Base-by-base conservation (phyloP, 2,888 invertebrate genomes). In the Anagyrus pseudococci region DNA sequence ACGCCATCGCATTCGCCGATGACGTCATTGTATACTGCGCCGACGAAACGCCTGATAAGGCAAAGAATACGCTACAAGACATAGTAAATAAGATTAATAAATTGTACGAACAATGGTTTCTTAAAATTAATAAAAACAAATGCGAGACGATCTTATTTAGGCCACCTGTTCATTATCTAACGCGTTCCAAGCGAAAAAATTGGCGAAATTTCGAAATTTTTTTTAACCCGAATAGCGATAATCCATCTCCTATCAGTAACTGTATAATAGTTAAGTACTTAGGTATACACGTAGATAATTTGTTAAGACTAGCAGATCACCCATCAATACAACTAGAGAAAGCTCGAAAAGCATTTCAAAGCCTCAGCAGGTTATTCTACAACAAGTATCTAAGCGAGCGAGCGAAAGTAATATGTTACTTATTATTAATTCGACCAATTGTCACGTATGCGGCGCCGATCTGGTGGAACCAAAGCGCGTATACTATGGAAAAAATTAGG, bases 1-100 rank as follows among this genome's bases (percentile, higher is more conserved):
- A 58, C 22, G 41, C 63, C 0, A 53, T 62, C 3, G 67, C 67
- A 0, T 71, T 67, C 22, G 69, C 69, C 0, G 68, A 70, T 26
- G 68, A 70, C 8, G 22, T 68, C 0, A 58, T 69, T 0, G 2
- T 65, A 0, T 68, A 64, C n/a, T n/a, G 19, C 0, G 23, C 37
- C 0, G 46, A 22, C 3, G 47, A 60, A 20, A 17, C 17, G 8
- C 41, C 56, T 1, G 6, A 10, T 1, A 17, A 13, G 2, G n/a
- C 59, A 13, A 17, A 57, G 26, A 2, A 8, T 0, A 54, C 25
- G 1, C 49, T 65, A 1, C 56, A 66, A 56, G 2, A 15, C 13
- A 4, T 58, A 29, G 43, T 67, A 0, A 61, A 61, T 17, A 54
- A 43, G n/a, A 29, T 68, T 1, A 56, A 61, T 15, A 48, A 41